Base-by-base conservation (phyloP, 2,888 invertebrate genomes). In the Chorisops tibialis region DNA sequence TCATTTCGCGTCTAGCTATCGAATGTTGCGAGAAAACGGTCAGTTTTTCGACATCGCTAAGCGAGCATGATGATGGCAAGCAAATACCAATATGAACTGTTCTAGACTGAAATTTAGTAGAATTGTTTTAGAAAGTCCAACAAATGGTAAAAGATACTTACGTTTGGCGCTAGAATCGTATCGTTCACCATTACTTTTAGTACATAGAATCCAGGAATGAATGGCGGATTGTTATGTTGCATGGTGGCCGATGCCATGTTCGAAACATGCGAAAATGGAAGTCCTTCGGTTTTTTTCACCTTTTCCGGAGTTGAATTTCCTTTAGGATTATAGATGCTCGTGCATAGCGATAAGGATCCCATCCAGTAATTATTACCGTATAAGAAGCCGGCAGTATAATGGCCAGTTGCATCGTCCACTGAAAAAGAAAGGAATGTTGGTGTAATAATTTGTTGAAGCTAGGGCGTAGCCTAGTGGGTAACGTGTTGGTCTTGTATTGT, bases 301-400 rank as follows among this genome's bases (percentile, higher is more conserved):
- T 24, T 12, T 5, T n/a, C 14, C n/a, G 3, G 11, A 50, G 37
- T 75, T 56, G 68, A 66, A 43, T 77, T 73, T 58, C 79, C 78
- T 47, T 79, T 78, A 4, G 79, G 74, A 69, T 82, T 82, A 67
- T 81, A 81, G 65, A 88, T 85, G 68, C 85, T 80, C 67, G 86
- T 83, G 75, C 90, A 90, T 37, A 87, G 82, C 68, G 85, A 85
- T 62, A 86, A 81, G 0, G 90, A 90, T 60, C 89, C 90, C 63
- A 87, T 84, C 89, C 89, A 90, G 77, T 87, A 90, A 75, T 88
- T 86, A 78, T 90, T 90, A 62, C 89, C 90, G 83, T 88, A 89
- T 79, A 87, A 88, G 82, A 88, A 89, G 76, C 88, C 88, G 1
- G 87, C 85, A 12, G 87, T 85, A 75, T 90, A 89, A 66, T 88